Base-by-base conservation (phyloP, 2,113 vertebrate species). In the Setophaga coronata region DNA sequence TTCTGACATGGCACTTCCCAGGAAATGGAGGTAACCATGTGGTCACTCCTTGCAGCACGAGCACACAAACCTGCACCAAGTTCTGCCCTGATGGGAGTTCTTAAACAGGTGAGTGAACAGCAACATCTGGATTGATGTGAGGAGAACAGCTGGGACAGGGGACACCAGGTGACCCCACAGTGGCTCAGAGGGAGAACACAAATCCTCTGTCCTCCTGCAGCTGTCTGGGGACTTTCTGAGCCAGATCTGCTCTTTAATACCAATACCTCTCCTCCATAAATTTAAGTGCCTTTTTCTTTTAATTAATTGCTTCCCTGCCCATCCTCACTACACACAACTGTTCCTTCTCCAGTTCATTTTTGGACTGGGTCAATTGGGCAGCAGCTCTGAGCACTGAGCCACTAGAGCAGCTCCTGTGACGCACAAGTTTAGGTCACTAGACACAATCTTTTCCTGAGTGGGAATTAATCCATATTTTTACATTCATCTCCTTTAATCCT, bases 1-100 rank as follows among this genome's bases (percentile, higher is more conserved):
- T 40, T 48, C 2, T 33, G 67, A 31, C 45, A 3, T 0, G 0
- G 26, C 36, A 7, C 67, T 74, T 33, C 29, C 3, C 38, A 40
- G 65, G 1, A 43, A 71, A 57, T 3, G 5, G 28, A 69, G 82
- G 11, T 18, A 57, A 45, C 14, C 51, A 8, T 5, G 7, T 28
- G 79, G 33, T 29, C 21, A 48, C 29, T 65, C 45, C 40, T 34
- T 9, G 25, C 58, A 65, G 43, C 57, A 90, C 11, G 8, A 61
- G 9, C 60, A 66, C 85, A 53, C 28, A 62, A 50, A 69, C 28
- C 62, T 21, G 24, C 36, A 65, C 76, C 67, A 83, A 34, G 58
- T 42, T 42, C 38, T 45, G 36, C 28, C 0, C 0, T 50, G 12
- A 18, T 1, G 54, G 42, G 38, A 40, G 12, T 6, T 45, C 58